These are phyloP conservation scores for Lucilia sericata DNA, from an alignment of 1,140 invertebrate species.

Conservation along the genomic window DNA sequence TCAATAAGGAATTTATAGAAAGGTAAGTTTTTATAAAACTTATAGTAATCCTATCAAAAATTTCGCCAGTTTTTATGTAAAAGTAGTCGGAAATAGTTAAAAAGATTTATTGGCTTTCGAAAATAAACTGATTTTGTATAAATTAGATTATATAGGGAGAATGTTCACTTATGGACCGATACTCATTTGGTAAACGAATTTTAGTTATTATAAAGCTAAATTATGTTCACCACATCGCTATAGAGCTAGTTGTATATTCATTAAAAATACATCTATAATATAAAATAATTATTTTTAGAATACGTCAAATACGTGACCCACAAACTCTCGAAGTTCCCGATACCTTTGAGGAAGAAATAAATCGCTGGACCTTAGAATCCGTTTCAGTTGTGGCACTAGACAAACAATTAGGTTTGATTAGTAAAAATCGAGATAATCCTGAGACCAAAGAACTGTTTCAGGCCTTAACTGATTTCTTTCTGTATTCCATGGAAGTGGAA, in stretches of 20 bases:
- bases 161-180: too few relatives aligned
- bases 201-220: too few relatives aligned
- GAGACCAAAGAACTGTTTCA: conserved; percentile 70
- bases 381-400: conserved; percentile 47
- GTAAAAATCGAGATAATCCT: conserved; percentile 57
- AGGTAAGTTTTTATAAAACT: conserved; percentile 51
- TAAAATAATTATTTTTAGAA: conserved; percentile 57
- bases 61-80: too few relatives aligned
- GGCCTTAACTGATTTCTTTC: conserved; percentile 69
- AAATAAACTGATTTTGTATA: too few relatives aligned
- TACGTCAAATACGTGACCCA: conserved; percentile 46
- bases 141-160: too few relatives aligned
- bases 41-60: too few relatives aligned
- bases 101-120: too few relatives aligned
- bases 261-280: too few relatives aligned
- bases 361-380: conserved; percentile 48
- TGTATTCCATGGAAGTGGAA: conserved; percentile 70
- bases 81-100: too few relatives aligned
- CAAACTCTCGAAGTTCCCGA: conserved; percentile 47
- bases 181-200: too few relatives aligned
- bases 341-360: conserved; percentile 47
- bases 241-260: too few relatives aligned
- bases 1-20: conserved; percentile 60
- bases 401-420: conserved; percentile 46
- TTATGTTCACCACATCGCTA: too few relatives aligned